phyloP scores from a whole-genome alignment of 2,113 vertebrate genomes.

The Polyodon spathula region DNA sequence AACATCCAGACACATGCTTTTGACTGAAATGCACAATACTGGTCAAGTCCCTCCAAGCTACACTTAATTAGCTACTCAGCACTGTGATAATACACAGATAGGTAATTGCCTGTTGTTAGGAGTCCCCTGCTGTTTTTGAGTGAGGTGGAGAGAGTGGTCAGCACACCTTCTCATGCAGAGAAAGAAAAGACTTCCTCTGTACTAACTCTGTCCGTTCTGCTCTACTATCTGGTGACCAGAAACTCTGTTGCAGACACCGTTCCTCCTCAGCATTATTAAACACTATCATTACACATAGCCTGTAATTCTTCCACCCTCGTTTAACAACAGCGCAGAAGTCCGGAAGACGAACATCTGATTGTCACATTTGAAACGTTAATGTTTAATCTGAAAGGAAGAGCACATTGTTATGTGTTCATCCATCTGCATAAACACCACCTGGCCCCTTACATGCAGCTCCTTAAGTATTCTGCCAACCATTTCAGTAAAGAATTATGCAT shows the following conservation, averaged over 20 bases:
- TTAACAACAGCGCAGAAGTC: slow-evolving; percentile 74
- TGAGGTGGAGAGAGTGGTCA: slow-evolving; percentile 24
- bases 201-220: slow-evolving; percentile 16
- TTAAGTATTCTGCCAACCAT: slow-evolving; percentile 66
- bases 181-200: slow-evolving; percentile 27
- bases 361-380: slow-evolving; percentile 98
- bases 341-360: slow-evolving; percentile 95
- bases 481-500: slow-evolving; percentile 55
- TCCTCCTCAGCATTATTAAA: background rate
- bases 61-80: slow-evolving; percentile 43
- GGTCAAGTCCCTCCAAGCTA: slow-evolving; percentile 18
- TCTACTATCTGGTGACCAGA: background rate
- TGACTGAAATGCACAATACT: too few species aligned
- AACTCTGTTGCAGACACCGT: background rate
- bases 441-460: slow-evolving; percentile 83
- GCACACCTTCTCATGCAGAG: slow-evolving; percentile 18
- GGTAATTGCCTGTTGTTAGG: slow-evolving; percentile 47
- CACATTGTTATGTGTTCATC: slow-evolving; percentile 93
- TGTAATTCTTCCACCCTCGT: slow-evolving; percentile 68
- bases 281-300: slow-evolving; percentile 19
- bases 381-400: slow-evolving; percentile 99
- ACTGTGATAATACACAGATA: slow-evolving; percentile 44
- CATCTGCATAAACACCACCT: slow-evolving; percentile 99
- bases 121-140: slow-evolving; percentile 36
- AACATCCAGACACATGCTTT: too few species aligned